These are phyloP conservation scores for Argyresthia albistria DNA, from an alignment of 2,888 invertebrate genomes.

Conservation along the genomic window DNA sequence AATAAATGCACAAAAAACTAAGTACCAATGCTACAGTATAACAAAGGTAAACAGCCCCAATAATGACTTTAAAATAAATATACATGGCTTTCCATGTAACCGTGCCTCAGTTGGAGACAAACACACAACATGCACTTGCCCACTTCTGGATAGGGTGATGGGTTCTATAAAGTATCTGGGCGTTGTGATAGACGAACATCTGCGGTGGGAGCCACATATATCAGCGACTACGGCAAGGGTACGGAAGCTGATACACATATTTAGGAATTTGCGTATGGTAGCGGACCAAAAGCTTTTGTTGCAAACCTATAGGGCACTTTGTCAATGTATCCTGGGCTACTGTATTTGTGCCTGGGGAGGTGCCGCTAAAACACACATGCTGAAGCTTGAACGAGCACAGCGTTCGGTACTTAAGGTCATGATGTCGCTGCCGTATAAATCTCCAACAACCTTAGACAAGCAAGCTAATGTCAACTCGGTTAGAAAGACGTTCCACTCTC, in stretches of 20 bases:
- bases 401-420: background rate
- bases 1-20: no score
- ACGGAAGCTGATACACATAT: background rate
- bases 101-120: no score
- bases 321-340: background rate
- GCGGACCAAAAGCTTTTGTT: background rate
- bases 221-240: background rate
- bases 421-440: background rate
- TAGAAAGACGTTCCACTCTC: background rate
- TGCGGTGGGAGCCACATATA: background rate
- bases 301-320: background rate
- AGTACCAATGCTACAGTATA: no score
- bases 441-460: background rate
- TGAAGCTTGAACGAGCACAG: background rate
- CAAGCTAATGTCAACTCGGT: background rate
- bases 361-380: background rate
- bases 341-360: background rate
- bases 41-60: no score
- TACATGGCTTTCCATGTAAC: no score
- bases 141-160: no score
- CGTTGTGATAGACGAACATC: background rate
- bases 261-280: background rate
- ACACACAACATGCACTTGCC: no score
- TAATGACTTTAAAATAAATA: no score
- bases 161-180: background rate